These are phyloP conservation scores for Erebia aethiops DNA, from an alignment of 2,888 invertebrate genomes.

Conservation along the genomic window DNA sequence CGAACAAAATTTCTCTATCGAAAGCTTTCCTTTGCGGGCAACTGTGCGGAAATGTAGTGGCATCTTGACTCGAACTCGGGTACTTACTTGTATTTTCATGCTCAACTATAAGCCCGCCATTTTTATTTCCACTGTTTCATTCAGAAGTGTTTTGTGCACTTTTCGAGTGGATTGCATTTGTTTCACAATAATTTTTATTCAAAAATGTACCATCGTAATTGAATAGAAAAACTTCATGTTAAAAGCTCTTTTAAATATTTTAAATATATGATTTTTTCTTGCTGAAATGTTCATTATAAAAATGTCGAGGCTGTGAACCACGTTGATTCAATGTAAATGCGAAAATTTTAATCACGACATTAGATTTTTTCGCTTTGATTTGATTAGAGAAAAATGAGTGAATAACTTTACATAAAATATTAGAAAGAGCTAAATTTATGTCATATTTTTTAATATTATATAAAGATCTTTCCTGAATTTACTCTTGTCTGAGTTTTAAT, in stretches of 20 bases:
- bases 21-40: conserved; percentile 63
- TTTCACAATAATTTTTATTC: conserved; percentile 47
- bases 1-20: conserved; percentile 59
- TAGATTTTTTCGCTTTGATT: conserved; percentile 22
- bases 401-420: not conserved
- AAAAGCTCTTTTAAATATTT: conserved; percentile 41
- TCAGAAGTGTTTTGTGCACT: conserved; percentile 49
- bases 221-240: conserved; percentile 43
- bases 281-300: conserved; percentile 28
- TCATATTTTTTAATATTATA: not conserved
- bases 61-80: conserved; percentile 64
- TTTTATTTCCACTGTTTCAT: conserved; percentile 52
- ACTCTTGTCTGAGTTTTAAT: too few species aligned
- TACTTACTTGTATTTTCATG: conserved; percentile 60
- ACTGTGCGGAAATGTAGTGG: conserved; percentile 60
- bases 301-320: conserved; percentile 28
- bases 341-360: conserved; percentile 32
- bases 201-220: conserved; percentile 46
- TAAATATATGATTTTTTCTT: conserved; percentile 38
- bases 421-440: not conserved
- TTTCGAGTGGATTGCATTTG: conserved; percentile 48
- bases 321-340: conserved; percentile 35
- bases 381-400: conserved; percentile 2
- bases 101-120: conserved; percentile 52
- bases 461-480: not conserved